Evolutionary conservation across 2,888 invertebrate species (phyloP), one percentile per base, ranked within the genome.

Genomic region (Cerastis rubricosa): DNA sequence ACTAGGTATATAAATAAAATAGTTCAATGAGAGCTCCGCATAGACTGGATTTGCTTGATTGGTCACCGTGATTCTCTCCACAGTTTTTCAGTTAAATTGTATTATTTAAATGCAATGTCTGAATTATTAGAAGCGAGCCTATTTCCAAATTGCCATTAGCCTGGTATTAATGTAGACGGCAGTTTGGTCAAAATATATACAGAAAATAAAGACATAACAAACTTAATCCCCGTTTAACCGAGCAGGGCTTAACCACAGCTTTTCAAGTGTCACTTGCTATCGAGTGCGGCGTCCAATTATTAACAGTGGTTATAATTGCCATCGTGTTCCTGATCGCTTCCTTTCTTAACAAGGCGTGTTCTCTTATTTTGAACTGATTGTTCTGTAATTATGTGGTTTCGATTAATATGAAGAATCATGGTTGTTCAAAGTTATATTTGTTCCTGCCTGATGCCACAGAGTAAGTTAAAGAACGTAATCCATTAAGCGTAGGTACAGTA

Each of bases 251-350:
- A 86, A 81, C 87, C 89, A 69, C 87, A 87, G 83, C 85, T 82
- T 87, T 85, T 85, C 74, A 78, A 89, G 82, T 78, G 89, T 87
- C 88, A 87, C 81, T 85, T 71, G 80, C 79, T 67, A 78, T 84
- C 69, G 84, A 82, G 71, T 86, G 83, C 79, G 77, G 76, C 86
- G 86, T 85, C 88, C 89, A 89, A 89, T 76, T 78, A 76, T 78
- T 89, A 89, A 87, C 80, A 85, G 83, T 83, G 80, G 85, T 84
- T 25, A 29, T 90, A 89, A 91, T 91, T 90, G 89, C 87, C 76
- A 85, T 81, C 85, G 86, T 90, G 91, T 85, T 87, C 82, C 82
- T 88, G 89, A 91, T 89, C 81, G 89, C 85, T 77, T 77, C 43
- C 54, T 71, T 25, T 66, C 47, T 35, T 66, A 68, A 63, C n/a